Evolutionary conservation across 2,113 vertebrate genomes (phyloP).

Genomic region (Mola mola): DNA sequence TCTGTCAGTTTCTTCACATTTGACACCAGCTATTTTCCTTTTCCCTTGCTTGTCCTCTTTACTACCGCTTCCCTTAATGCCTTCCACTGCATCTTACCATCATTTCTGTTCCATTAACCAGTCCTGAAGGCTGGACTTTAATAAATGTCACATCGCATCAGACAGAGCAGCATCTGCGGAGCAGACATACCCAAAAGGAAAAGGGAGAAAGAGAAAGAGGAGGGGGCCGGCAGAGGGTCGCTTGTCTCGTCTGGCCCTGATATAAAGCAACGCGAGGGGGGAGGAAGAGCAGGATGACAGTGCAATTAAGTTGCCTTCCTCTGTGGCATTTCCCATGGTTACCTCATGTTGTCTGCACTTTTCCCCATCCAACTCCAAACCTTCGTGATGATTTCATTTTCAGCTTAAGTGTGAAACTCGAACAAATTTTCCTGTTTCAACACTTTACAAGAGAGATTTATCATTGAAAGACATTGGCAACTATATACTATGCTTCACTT

Average conservation of each 20-base stretch:
- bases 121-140: conserved; percentile 52
- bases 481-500: too few species aligned
- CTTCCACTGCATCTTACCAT: conserved; percentile 1
- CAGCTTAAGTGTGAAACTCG: conserved; percentile 16
- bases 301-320: conserved; percentile 26
- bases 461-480: too few species aligned
- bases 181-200: conserved; percentile 31
- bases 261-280: conserved; percentile 15
- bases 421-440: too few species aligned
- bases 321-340: conserved; percentile 4
- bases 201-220: conserved; percentile 21
- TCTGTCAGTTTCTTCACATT: not conserved
- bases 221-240: not conserved
- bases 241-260: conserved; percentile 3
- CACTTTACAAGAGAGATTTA: too few species aligned
- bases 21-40: not conserved
- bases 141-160: conserved; percentile 70
- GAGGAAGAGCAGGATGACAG: conserved; percentile 10
- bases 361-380: conserved; percentile 1
- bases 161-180: conserved; percentile 27
- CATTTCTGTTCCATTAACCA: conserved; percentile 25
- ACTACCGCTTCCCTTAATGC: not conserved
- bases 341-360: not conserved
- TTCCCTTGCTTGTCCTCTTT: not conserved
- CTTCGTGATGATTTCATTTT: conserved; percentile 2